Evolutionary conservation across 1,140 invertebrate species (phyloP), one percentile per base, ranked within the genome.

Genomic region (Temnothorax longispinosus): DNA sequence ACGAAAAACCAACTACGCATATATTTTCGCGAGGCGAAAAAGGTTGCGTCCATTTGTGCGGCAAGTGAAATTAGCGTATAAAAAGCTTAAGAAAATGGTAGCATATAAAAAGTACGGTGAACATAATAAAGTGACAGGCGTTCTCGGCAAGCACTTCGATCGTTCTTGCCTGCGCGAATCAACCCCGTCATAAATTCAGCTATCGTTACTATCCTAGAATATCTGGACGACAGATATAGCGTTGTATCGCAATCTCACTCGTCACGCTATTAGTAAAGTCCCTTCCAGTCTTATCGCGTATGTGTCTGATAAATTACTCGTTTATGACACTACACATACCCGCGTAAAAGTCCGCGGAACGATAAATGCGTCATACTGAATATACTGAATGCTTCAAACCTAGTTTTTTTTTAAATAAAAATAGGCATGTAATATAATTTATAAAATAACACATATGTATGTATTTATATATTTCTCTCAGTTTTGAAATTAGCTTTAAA

Each of bases 261-360:
- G 54, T 74, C 77, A 67, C 77, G 77, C 77, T 69, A 80, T 80
- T 82, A 21, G 52, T 81, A 44, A 58, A 6, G 50, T 84, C 18
- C n/a, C 8, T 50, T 84, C 47, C 54, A 27, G 54, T 60, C 41
- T 74, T 84, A 84, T 74, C 80, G 44, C 18, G 5, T 47, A 47
- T 11, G 13, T 74, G 58, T 10, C 41, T 50, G 41, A 84, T 84
- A 60, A 84, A 81, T 80, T n/a, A 32, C 54, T 74, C 54, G 27
- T 32, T 47, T 60, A 60, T 47, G 27, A 58, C 27, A 71, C 21
- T 56, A 27, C 15, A 72, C 7, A 18, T 44, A 47, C 2, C 41
- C 18, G 11, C 8, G 41, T 32, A 44, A 60, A 81, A 56, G 6
- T 64, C 27, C 38, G 8, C 35, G n/a, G 2, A 5, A 35, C 2